phyloP scores from a whole-genome alignment of 2,888 invertebrate species.

The Synanthedon formicaeformis region DNA sequence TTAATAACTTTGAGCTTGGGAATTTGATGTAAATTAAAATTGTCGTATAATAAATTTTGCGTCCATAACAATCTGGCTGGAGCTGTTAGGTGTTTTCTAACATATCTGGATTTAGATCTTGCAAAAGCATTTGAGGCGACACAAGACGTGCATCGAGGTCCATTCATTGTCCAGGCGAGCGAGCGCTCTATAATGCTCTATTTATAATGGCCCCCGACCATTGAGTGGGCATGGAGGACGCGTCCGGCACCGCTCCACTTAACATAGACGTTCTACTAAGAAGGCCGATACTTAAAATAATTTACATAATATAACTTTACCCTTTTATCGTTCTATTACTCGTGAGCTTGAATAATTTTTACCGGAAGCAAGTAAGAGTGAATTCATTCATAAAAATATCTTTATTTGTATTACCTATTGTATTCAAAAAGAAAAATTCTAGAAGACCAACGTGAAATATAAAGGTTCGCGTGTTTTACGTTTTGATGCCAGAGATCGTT shows the following conservation, averaged over 20 bases:
- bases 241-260: slow-evolving; percentile 44
- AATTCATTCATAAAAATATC: too few relatives aligned
- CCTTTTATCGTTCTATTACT: background rate
- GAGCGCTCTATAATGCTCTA: slow-evolving; percentile 18
- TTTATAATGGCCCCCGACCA: slow-evolving; percentile 37
- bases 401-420: too few relatives aligned
- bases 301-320: background rate
- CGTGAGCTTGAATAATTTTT: too few relatives aligned
- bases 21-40: background rate
- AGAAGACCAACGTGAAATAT: too few relatives aligned
- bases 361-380: too few relatives aligned
- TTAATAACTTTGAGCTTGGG: background rate
- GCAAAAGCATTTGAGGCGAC: background rate
- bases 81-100: background rate
- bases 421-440: too few relatives aligned
- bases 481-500: too few relatives aligned
- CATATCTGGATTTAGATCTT: background rate
- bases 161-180: slow-evolving; percentile 18
- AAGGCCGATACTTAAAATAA: background rate
- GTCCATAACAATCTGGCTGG: background rate
- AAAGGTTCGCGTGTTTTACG: too few relatives aligned
- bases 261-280: slow-evolving; percentile 20
- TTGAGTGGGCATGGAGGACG: slow-evolving; percentile 53
- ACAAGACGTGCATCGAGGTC: slow-evolving; percentile 5
- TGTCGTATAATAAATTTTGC: background rate